A percentile compares a stretch with the other conserved stretches of the same genome.
Evolutionary conservation across 2,113 vertebrate genomes (phyloP).

Genomic region (Microcebus murinus): DNA sequence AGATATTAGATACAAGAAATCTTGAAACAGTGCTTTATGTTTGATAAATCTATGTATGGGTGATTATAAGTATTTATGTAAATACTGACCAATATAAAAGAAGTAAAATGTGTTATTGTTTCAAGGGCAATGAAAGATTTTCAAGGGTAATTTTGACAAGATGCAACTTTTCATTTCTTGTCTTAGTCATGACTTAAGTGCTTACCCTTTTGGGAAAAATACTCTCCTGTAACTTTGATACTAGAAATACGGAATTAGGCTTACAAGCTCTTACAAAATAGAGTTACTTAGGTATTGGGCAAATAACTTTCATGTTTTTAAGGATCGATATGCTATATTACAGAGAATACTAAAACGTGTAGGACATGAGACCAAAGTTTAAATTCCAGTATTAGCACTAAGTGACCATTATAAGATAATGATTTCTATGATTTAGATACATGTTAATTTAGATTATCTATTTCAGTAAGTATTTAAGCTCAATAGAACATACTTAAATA

Average conservation of each 20-base stretch:
- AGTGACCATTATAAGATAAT: background rate
- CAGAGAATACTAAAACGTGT: background rate
- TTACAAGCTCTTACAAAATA: background rate
- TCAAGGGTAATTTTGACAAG: background rate
- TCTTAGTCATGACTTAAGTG: background rate
- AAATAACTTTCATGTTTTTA: background rate
- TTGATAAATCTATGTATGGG: background rate
- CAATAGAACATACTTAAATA: slow-evolving; percentile 5
- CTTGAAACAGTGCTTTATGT: background rate
- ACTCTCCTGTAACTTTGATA: background rate
- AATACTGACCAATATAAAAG: background rate
- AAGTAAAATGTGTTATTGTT: background rate
- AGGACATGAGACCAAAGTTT: background rate
- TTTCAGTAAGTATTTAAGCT: slow-evolving; percentile 44
- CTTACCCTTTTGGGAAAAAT: background rate
- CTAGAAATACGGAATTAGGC: background rate
- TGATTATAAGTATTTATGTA: background rate
- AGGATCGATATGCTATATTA: background rate
- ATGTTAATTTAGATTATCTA: slow-evolving; percentile 12
- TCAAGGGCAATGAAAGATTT: background rate
- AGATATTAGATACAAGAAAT: background rate
- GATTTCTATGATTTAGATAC: slow-evolving; percentile 27
- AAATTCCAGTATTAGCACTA: background rate
- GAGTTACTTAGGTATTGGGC: background rate
- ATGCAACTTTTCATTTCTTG: background rate